A percentile compares a stretch with the other conserved stretches of the same genome.
Conservation (phyloP, 2,888 invertebrate genomes). For the Diogma glabrata region DNA sequence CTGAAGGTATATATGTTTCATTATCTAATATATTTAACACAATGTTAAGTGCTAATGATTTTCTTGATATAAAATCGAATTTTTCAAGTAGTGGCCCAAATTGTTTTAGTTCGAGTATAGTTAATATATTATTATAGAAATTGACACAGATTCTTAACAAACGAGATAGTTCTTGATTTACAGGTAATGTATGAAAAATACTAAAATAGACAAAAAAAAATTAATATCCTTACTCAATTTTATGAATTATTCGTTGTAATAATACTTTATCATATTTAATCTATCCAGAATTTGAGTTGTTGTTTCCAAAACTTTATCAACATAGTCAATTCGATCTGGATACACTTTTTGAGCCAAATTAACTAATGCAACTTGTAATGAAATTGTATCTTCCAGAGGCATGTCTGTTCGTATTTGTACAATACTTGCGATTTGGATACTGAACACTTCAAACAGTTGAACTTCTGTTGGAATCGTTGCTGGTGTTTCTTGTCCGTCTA, state of each 20-base stretch:
- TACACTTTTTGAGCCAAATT: slow-evolving; percentile 95
- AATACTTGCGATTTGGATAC: slow-evolving; percentile 91
- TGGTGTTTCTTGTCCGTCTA: slow-evolving; percentile 38
- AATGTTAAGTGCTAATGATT: slow-evolving; percentile 76
- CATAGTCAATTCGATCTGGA: slow-evolving; percentile 86
- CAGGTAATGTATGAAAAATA: slow-evolving; percentile 41
- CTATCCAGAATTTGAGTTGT: slow-evolving; percentile 85
- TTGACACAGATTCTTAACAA: slow-evolving; percentile 91
- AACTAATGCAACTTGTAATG: slow-evolving; percentile 87
- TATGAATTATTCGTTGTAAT: too few relatives aligned
- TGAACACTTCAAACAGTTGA: slow-evolving; percentile 95
- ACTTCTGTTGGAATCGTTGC: slow-evolving; percentile 71
- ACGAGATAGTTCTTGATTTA: slow-evolving; percentile 87
- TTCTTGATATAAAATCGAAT: slow-evolving; percentile 79
- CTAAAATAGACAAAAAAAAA: slow-evolving; percentile 20
- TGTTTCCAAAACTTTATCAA: slow-evolving; percentile 86
- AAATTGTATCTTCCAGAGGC: slow-evolving; percentile 91
- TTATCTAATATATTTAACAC: slow-evolving; percentile 83
- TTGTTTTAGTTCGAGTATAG: slow-evolving; percentile 74
- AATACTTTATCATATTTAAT: slow-evolving; percentile 68
- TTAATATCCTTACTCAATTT: slow-evolving; percentile 1
- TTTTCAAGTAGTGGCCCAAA: slow-evolving; percentile 77
- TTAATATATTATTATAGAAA: slow-evolving; percentile 84
- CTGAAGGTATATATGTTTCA: slow-evolving; percentile 74
- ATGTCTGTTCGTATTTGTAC: slow-evolving; percentile 91